These are phyloP conservation scores for Pipa parva DNA, from an alignment of 2,113 vertebrate genomes.

Conservation along the genomic window DNA sequence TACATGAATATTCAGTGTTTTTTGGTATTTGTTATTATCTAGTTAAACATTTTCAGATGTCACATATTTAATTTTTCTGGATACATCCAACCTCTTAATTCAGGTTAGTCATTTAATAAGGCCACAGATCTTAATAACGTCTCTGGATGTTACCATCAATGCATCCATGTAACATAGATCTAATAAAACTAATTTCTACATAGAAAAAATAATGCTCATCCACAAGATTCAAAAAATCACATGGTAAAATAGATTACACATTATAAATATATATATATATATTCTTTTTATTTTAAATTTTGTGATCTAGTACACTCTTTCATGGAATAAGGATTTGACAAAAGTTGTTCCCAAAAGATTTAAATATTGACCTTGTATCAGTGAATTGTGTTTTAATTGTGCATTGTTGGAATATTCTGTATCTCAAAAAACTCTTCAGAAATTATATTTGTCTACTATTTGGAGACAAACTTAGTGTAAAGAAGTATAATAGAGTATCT, in stretches of 20 bases:
- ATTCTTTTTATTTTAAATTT: neutral
- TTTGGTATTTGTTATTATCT: constrained; percentile 89
- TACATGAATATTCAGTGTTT: constrained; percentile 80
- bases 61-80: constrained; percentile 83
- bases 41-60: constrained; percentile 92
- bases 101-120: constrained; percentile 76
- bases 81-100: constrained; percentile 79
- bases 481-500: no score
- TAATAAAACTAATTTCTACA: constrained; percentile 59
- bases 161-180: constrained; percentile 66
- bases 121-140: constrained; percentile 65
- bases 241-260: constrained; percentile 49
- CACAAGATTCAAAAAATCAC: constrained; percentile 56
- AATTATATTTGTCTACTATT: no score
- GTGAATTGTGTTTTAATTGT: neutral
- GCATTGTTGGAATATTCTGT: neutral
- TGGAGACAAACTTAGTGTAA: no score
- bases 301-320: constrained; percentile 15
- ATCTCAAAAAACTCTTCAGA: neutral
- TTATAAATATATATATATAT: constrained; percentile 4
- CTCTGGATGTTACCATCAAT: constrained; percentile 62
- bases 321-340: constrained; percentile 74
- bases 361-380: constrained; percentile 10
- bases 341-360: constrained; percentile 56
- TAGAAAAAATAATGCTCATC: constrained; percentile 57